Evolutionary conservation across 1,140 invertebrate species (phyloP), one percentile per base, ranked within the genome.

Genomic region (Ruditapes philippinarum): DNA sequence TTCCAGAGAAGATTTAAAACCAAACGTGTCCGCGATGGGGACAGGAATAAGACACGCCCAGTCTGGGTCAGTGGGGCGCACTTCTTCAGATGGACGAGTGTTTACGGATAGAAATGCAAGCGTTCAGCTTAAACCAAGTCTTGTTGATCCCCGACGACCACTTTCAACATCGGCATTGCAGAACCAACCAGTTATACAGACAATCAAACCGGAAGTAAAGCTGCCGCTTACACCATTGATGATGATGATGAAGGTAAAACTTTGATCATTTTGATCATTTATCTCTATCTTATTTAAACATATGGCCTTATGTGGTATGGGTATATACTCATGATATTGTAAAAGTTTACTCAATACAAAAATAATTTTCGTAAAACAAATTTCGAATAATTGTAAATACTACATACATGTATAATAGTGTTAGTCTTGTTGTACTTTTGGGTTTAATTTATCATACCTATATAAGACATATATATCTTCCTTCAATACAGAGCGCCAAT

Each of bases 91-190:
- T 3, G 45, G 33, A 0, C 31, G n/a, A 12, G 11, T 25, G 0
- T 40, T 38, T 38, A 12, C 73, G 25, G n/a, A 54, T 33, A 40
- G 31, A 22, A 25, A n/a, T 19, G 5, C 17, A 5, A 22, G 17
- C 1, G 33, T 36, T 7, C 74, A 78, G n/a, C 22, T 54, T 11
- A 51, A 7, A 54, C 25, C 74, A 22, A 78, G 33, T 17, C 36
- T n/a, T 7, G 5, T 36, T 11, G 81, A 83, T 36, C 54, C 17
- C 17, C 33, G 87, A 38, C 78, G 80, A 25, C 78, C 87, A 4
- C 65, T 89, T 14, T 45, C 79, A 0, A 82, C 87, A 9, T 89
- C 87, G 25, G 36, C 28, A 14, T 36, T 89, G 25, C 87, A 82
- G 38, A 89, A 89, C n/a, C 65, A 73, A 25, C 25, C 65, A 28